Percentiles rank a stretch among this genome's conserved stretches.
phyloP scores from a whole-genome alignment of 2,888 invertebrate genomes.

The Drosophila infuscata region DNA sequence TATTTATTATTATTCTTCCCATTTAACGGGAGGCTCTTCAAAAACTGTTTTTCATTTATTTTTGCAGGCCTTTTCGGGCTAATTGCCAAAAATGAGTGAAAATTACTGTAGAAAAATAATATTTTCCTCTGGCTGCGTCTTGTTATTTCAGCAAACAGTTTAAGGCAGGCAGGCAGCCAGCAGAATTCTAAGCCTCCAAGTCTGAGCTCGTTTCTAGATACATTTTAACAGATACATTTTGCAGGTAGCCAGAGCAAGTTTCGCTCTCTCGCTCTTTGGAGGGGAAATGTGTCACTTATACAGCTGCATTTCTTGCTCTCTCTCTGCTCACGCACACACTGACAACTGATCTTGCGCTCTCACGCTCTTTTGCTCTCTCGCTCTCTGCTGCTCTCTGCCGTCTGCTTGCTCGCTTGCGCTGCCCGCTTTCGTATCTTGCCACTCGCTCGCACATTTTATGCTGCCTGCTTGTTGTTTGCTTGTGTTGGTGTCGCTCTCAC shows the following conservation, averaged over 20 bases:
- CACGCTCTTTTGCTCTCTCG: constrained; percentile 15
- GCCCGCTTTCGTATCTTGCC: constrained; percentile 37
- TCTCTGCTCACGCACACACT: constrained; percentile 47
- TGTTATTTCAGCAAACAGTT: constrained; percentile 79
- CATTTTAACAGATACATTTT: constrained; percentile 13
- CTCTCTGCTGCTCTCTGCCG: background rate
- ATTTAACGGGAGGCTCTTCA: constrained; percentile 41
- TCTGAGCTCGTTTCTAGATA: constrained; percentile 45
- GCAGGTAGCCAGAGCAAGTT: constrained; percentile 40
- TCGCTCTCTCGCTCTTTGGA: constrained; percentile 33
- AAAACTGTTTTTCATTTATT: constrained; percentile 38
- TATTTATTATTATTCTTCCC: constrained; percentile 35
- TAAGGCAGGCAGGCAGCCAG: constrained; percentile 28
- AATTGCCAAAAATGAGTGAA: constrained; percentile 72
- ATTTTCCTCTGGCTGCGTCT: constrained; percentile 39
- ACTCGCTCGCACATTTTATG: constrained; percentile 53
- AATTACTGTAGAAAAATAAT: constrained; percentile 55
- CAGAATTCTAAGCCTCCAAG: constrained; percentile 54
- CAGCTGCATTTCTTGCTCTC: constrained; percentile 34
- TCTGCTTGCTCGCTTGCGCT: constrained; percentile 10
- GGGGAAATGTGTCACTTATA: constrained; percentile 66
- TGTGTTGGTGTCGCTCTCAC: constrained; percentile 71
- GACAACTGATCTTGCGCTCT: constrained; percentile 32
- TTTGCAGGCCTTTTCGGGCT: constrained; percentile 61
- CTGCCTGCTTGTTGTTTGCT: constrained; percentile 21